These are phyloP conservation scores for Sterrhoptilus dennistouni DNA, from an alignment of 2,113 vertebrate species.

Conservation along the genomic window DNA sequence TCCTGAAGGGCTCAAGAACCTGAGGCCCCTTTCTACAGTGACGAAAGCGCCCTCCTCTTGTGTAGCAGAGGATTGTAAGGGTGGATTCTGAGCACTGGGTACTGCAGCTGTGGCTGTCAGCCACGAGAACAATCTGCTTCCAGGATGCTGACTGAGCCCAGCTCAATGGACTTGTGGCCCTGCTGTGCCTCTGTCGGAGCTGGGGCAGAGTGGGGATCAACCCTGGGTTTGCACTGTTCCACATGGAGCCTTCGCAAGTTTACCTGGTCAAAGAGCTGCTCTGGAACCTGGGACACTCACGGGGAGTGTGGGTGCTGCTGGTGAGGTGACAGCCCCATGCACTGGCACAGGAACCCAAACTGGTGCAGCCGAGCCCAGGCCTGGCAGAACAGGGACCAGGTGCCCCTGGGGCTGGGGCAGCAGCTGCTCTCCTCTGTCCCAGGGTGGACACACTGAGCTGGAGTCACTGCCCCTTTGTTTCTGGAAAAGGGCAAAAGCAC, in stretches of 20 bases:
- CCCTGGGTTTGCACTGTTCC: rapidly evolving
- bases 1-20: not conserved
- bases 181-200: not conserved
- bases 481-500: not conserved
- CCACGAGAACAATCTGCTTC: rapidly evolving
- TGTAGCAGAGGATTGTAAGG: rapidly evolving
- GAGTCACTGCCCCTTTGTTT: not conserved
- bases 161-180: rapidly evolving
- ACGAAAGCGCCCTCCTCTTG: rapidly evolving
- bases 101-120: rapidly evolving
- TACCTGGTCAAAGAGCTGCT: not conserved
- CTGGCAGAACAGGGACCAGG: not conserved
- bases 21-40: no score
- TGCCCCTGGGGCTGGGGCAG: not conserved
- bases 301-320: rapidly evolving
- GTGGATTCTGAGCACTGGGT: rapidly evolving
- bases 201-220: not conserved
- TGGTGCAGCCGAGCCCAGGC: not conserved
- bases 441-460: not conserved
- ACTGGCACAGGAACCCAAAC: not conserved
- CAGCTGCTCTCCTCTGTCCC: not conserved
- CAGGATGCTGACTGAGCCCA: not conserved
- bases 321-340: rapidly evolving
- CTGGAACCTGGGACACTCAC: rapidly evolving
- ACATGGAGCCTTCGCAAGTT: not conserved